Percentiles rank a stretch among this genome's conserved stretches.
Conservation (phyloP, 92 coral and sea anemone species). For the Bergia sp. region DNA sequence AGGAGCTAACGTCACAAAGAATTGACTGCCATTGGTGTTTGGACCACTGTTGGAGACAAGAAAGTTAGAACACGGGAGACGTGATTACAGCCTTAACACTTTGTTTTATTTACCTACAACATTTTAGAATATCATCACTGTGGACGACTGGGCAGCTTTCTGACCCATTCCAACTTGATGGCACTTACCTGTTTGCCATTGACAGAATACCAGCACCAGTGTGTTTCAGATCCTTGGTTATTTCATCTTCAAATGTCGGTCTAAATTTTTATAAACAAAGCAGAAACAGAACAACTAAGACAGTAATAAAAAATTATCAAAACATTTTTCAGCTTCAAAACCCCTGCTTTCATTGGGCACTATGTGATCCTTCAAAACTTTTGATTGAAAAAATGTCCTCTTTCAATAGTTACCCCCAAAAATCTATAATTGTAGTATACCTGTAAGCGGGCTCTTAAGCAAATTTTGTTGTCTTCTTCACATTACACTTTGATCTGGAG, state of each 20-base stretch:
- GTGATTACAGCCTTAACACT: too few species aligned
- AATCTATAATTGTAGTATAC: too few species aligned
- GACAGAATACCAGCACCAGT: conserved; percentile 97
- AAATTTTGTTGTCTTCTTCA: neutral
- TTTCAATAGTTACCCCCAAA: too few species aligned
- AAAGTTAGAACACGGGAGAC: neutral
- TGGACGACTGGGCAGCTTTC: too few species aligned
- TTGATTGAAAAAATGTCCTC: too few species aligned
- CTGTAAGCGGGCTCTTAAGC: too few species aligned
- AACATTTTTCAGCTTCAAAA: neutral
- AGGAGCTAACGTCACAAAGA: conserved; percentile 92
- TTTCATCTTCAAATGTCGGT: conserved; percentile 99
- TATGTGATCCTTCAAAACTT: neutral
- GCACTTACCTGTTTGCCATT: conserved; percentile 94
- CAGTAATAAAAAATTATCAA: neutral
- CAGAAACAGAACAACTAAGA: neutral
- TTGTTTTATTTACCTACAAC: too few species aligned
- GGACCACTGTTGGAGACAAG: conserved; percentile 79
- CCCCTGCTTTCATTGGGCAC: neutral
- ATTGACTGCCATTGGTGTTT: conserved; percentile 98
- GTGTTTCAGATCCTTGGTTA: conserved; percentile 95
- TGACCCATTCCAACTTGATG: too few species aligned
- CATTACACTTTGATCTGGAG: too few species aligned
- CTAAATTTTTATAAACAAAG: conserved; percentile 37
- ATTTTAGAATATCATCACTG: too few species aligned